A percentile compares a stretch with the other conserved stretches of the same genome.
phyloP scores from a whole-genome alignment of 2,888 invertebrate species.

The Chrysolina americana region DNA sequence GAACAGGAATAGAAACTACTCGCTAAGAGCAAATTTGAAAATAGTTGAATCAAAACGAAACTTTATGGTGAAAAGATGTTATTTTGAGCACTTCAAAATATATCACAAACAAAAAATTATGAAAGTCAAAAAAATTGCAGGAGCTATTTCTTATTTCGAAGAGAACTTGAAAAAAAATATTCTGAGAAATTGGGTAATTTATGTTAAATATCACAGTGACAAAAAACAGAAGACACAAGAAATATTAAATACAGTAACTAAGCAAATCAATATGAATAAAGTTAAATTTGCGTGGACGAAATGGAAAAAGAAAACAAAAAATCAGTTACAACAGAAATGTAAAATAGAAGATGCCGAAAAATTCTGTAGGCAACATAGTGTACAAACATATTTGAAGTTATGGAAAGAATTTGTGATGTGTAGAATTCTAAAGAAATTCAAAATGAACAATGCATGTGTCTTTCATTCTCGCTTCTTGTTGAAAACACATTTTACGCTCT shows the following conservation, averaged over 20 bases:
- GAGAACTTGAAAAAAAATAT: constrained; percentile 38
- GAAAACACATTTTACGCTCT: constrained; percentile 31
- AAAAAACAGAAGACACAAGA: constrained; percentile 35
- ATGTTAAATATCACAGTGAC: constrained; percentile 34
- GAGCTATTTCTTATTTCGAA: constrained; percentile 37
- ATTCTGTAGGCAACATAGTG: background rate
- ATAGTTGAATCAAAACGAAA: constrained; percentile 4
- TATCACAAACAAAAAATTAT: constrained; percentile 26
- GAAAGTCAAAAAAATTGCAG: constrained; percentile 26
- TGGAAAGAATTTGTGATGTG: constrained; percentile 26
- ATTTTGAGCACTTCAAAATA: constrained; percentile 36
- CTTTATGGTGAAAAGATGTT: constrained; percentile 32
- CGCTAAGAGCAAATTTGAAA: constrained; percentile 1
- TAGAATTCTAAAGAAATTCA: constrained; percentile 23
- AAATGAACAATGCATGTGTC: constrained; percentile 24
- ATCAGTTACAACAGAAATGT: constrained; percentile 36
- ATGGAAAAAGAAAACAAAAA: constrained; percentile 45
- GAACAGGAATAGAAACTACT: constrained; percentile 34
- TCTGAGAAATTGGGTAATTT: constrained; percentile 36
- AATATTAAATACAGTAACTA: background rate
- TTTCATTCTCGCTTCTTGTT: constrained; percentile 21
- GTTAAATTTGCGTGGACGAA: constrained; percentile 32
- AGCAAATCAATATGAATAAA: constrained; percentile 20
- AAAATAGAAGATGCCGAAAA: constrained; percentile 20
- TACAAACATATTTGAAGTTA: constrained; percentile 22